These are phyloP conservation scores for Cataglyphis hispanica DNA, from an alignment of 1,140 invertebrate species.

Conservation along the genomic window DNA sequence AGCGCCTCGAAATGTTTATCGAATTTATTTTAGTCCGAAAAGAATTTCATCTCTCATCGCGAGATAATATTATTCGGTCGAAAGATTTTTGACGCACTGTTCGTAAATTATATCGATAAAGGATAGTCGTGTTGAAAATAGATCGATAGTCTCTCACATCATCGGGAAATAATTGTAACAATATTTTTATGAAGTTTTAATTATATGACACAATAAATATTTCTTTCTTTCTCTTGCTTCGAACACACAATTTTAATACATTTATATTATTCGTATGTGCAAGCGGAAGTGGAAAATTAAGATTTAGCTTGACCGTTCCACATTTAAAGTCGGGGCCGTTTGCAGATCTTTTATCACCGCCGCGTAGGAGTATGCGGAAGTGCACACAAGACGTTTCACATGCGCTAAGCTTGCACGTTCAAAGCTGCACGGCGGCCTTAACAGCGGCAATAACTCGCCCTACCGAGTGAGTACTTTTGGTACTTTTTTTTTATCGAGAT, in stretches of 20 bases:
- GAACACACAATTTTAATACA: neutral
- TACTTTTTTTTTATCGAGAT: neutral
- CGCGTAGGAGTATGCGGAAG: constrained; percentile 44
- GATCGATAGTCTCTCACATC: neutral
- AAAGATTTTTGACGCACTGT: neutral
- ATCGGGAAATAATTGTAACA: too few relatives aligned
- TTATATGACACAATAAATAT: too few relatives aligned
- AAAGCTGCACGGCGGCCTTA: neutral
- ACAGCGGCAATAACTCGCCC: constrained; percentile 30
- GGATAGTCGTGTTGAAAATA: too few relatives aligned
- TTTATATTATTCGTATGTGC: neutral
- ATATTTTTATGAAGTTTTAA: too few relatives aligned
- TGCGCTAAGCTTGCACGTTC: constrained; percentile 5
- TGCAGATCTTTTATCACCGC: constrained; percentile 29
- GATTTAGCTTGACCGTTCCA: constrained; percentile 38
- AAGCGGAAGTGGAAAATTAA: constrained; percentile 50
- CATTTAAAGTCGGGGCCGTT: constrained; percentile 17
- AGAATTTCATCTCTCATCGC: neutral
- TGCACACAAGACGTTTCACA: constrained; percentile 5
- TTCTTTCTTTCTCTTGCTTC: neutral
- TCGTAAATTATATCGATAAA: constrained; percentile 4
- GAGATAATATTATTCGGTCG: too few relatives aligned
- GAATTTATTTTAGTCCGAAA: constrained; percentile 14
- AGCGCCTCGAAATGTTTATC: neutral
- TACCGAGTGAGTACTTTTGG: neutral